Conservation (phyloP, 1,140 invertebrate species). For the Anastrepha obliqua region DNA sequence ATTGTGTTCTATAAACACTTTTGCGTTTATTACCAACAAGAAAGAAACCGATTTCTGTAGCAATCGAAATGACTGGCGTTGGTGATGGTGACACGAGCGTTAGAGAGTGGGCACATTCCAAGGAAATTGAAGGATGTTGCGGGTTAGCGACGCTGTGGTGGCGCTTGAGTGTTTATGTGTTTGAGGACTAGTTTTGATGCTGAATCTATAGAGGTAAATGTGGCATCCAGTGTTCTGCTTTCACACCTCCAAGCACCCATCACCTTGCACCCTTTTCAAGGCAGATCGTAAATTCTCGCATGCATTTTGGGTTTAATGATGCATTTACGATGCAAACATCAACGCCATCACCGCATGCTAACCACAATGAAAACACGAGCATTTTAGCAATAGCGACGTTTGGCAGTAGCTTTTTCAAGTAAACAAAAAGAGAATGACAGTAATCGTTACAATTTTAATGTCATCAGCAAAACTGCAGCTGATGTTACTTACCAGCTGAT, state of each 20-base stretch:
- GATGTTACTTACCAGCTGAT: constrained; percentile 56
- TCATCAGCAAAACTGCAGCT: constrained; percentile 67
- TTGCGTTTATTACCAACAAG: constrained; percentile 42
- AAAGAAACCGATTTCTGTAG: constrained; percentile 30
- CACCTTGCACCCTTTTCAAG: constrained; percentile 40
- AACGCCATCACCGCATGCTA: constrained; percentile 46
- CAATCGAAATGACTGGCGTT: background rate
- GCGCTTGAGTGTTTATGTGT: background rate
- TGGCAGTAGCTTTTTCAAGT: constrained; percentile 58
- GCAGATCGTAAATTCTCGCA: constrained; percentile 71
- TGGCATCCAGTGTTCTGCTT: background rate
- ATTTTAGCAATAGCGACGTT: constrained; percentile 53
- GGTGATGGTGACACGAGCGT: background rate
- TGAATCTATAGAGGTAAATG: constrained; percentile 24
- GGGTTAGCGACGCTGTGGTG: background rate
- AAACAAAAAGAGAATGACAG: constrained; percentile 65
- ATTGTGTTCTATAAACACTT: constrained; percentile 51
- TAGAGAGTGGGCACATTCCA: background rate
- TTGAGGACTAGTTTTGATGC: constrained; percentile 15
- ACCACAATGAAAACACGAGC: constrained; percentile 6
- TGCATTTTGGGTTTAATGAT: constrained; percentile 74
- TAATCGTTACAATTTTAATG: constrained; percentile 72
- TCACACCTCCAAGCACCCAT: background rate
- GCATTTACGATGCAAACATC: constrained; percentile 70
- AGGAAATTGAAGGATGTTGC: constrained; percentile 7